phyloP scores from a whole-genome alignment of 2,888 invertebrate species.

The Hypomecis punctinalis region DNA sequence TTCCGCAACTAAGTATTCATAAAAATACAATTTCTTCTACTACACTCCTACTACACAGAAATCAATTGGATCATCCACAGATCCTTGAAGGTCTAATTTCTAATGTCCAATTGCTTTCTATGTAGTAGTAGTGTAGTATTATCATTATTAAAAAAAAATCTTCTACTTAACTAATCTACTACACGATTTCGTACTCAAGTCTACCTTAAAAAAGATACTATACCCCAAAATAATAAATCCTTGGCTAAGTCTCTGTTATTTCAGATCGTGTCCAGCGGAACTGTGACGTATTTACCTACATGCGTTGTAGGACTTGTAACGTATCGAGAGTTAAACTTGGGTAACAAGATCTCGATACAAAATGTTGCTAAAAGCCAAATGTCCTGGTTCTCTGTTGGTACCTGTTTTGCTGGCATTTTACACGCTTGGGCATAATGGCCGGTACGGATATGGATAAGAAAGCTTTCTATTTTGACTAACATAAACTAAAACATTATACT shows the following conservation, averaged over 20 bases:
- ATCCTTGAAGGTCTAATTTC: too few relatives aligned
- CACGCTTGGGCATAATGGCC: slow-evolving; percentile 27
- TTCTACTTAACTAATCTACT: too few relatives aligned
- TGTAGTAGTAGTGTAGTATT: too few relatives aligned
- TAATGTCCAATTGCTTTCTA: too few relatives aligned
- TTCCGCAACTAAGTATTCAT: too few relatives aligned
- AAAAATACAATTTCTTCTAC: too few relatives aligned
- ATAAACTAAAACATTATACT: too few relatives aligned
- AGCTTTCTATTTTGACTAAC: slow-evolving; percentile 8
- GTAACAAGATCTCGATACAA: slow-evolving; percentile 56
- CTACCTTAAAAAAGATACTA: too few relatives aligned
- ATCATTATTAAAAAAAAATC: too few relatives aligned
- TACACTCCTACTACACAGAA: too few relatives aligned
- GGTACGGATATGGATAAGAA: not conserved
- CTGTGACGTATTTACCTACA: slow-evolving; percentile 68
- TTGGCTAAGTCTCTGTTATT: slow-evolving; percentile 17
- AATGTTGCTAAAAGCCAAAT: slow-evolving; percentile 53
- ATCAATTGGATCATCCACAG: too few relatives aligned
- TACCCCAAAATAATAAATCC: slow-evolving; percentile 5
- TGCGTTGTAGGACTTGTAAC: slow-evolving; percentile 50
- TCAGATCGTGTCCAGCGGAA: slow-evolving; percentile 43
- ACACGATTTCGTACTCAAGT: too few relatives aligned
- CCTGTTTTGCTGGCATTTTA: slow-evolving; percentile 42
- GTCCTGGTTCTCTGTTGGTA: slow-evolving; percentile 28
- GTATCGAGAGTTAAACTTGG: slow-evolving; percentile 50